Conservation (phyloP, 1,140 invertebrate species). For the Zeugodacus cucurbitae region DNA sequence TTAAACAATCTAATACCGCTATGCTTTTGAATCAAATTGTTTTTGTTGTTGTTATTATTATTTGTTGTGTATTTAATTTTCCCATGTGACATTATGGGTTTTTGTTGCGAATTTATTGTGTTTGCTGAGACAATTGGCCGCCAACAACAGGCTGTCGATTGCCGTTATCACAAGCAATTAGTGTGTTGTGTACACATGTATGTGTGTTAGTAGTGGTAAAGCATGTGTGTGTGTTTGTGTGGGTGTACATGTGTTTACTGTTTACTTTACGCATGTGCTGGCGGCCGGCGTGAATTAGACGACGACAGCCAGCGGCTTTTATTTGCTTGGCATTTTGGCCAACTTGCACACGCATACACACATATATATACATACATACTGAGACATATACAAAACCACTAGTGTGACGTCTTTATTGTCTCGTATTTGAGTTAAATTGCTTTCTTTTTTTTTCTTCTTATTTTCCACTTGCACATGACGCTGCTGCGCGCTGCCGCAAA, state of each 20-base stretch:
- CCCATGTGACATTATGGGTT: neutral
- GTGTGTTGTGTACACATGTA: neutral
- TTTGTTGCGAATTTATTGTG: neutral
- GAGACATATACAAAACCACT: neutral
- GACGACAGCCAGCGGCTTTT: neutral
- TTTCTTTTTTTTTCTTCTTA: neutral
- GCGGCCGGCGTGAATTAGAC: neutral
- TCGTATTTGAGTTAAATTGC: neutral
- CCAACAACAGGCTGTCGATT: constrained; percentile 13
- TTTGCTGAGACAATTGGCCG: constrained; percentile 28
- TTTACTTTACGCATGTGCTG: neutral
- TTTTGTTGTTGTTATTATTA: neutral
- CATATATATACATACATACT: neutral
- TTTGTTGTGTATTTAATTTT: neutral
- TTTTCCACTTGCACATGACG: neutral
- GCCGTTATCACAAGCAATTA: neutral
- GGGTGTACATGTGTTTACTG: neutral
- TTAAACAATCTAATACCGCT: neutral
- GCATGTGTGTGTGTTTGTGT: too few relatives aligned
- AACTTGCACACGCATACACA: neutral
- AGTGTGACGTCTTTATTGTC: neutral
- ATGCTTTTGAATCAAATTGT: neutral
- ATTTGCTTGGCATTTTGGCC: neutral
- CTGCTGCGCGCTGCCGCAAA: neutral
- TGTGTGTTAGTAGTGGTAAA: too few relatives aligned